Percentiles rank a stretch among this genome's conserved stretches.
Evolutionary conservation across 2,797 vertebrate genomes (phyloP).

Genomic region (Oreonectes daqikongensis): DNA sequence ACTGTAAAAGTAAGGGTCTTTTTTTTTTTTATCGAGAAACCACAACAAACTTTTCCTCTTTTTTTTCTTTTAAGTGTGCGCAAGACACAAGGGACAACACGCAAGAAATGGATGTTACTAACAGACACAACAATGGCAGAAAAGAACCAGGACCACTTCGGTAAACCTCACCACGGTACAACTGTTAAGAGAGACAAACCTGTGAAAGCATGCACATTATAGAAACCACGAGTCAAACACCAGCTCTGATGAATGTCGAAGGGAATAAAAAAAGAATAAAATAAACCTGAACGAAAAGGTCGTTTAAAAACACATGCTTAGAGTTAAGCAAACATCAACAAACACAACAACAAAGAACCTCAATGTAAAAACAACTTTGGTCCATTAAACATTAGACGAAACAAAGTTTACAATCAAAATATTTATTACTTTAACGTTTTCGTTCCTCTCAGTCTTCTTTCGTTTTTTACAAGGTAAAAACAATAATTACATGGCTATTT

Average conservation of each 20-base stretch:
- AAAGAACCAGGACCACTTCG: conserved; percentile 78
- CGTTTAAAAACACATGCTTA: conserved; percentile 85
- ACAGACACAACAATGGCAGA: conserved; percentile 75
- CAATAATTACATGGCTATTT: conserved; percentile 99
- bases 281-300: conserved; percentile 54
- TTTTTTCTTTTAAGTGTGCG: conserved; percentile 73
- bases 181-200: conserved; percentile 78
- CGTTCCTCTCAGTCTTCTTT: conserved; percentile 79
- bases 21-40: conserved; percentile 77
- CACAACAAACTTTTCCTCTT: conserved; percentile 71
- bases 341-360: conserved; percentile 70
- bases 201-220: conserved; percentile 90
- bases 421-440: conserved; percentile 86
- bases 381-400: conserved; percentile 96
- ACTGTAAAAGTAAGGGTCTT: conserved; percentile 78
- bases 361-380: conserved; percentile 93
- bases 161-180: conserved; percentile 79
- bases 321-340: conserved; percentile 81
- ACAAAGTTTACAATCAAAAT: conserved; percentile 94
- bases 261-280: conserved; percentile 61
- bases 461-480: conserved; percentile 91
- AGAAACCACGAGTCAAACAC: conserved; percentile 82
- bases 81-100: conserved; percentile 83
- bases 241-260: conserved; percentile 74
- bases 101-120: conserved; percentile 68